Conservation (phyloP, 2,797 vertebrate species). For the Botia kubotai region DNA sequence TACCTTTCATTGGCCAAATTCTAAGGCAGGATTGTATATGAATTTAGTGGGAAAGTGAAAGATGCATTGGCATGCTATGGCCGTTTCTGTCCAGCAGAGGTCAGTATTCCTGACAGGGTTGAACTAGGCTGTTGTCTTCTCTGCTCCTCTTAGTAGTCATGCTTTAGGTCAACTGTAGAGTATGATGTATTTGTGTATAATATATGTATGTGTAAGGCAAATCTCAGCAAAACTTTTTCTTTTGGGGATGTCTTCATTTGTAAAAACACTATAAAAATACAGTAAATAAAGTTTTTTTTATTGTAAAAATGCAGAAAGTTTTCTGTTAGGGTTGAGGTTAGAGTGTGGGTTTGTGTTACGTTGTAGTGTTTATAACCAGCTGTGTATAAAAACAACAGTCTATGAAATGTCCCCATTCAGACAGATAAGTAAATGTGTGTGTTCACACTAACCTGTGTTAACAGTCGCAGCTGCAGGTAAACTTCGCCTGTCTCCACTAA, state of each 20-base stretch:
- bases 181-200: too few species aligned
- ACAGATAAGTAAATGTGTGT: too few species aligned
- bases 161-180: background rate
- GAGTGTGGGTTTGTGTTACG: too few species aligned
- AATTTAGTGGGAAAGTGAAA: background rate
- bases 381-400: too few species aligned
- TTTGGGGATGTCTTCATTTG: too few species aligned
- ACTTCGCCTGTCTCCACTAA: slow-evolving; percentile 78
- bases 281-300: too few species aligned
- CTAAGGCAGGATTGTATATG: background rate
- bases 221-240: too few species aligned
- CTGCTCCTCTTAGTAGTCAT: background rate
- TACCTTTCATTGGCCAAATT: background rate
- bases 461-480: slow-evolving; percentile 67
- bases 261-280: too few species aligned
- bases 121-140: background rate
- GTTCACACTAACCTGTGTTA: slow-evolving; percentile 78
- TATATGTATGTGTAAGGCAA: background rate
- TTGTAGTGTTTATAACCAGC: too few species aligned
- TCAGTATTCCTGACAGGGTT: background rate
- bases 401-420: too few species aligned
- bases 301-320: too few species aligned
- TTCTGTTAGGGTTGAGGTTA: too few species aligned
- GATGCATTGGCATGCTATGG: background rate
- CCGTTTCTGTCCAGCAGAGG: slow-evolving; percentile 14